Percentiles rank a stretch among this genome's conserved stretches.
These are phyloP conservation scores for Drosophila suzukii DNA, from an alignment of 1,140 invertebrate species.

Conservation along the genomic window DNA sequence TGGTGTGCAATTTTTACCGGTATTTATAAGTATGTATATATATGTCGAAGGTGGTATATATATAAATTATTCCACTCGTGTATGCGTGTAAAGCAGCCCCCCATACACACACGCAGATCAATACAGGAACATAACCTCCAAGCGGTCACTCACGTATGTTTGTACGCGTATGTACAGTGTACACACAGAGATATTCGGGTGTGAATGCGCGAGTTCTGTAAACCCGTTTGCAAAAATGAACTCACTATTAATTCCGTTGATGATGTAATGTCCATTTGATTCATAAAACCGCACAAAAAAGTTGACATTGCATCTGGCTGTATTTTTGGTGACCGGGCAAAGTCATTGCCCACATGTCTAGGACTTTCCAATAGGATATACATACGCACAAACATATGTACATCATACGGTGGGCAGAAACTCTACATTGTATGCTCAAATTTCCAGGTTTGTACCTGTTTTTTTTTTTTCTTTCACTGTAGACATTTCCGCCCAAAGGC, in stretches of 20 bases:
- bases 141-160: slow-evolving; percentile 18
- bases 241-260: slow-evolving; percentile 60
- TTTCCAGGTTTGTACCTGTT: slow-evolving; percentile 12
- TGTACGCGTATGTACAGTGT: slow-evolving; percentile 3
- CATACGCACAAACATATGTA: background rate
- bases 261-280: slow-evolving; percentile 65
- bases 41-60: background rate
- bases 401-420: background rate
- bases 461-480: background rate
- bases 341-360: slow-evolving; percentile 24
- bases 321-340: slow-evolving; percentile 31
- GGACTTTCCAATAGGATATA: slow-evolving; percentile 1
- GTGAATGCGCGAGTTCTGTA: slow-evolving; percentile 53
- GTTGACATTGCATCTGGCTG: background rate
- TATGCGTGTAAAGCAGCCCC: background rate
- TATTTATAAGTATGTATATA: slow-evolving; percentile 7
- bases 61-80: slow-evolving; percentile 1
- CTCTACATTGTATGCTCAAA: background rate
- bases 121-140: slow-evolving; percentile 46
- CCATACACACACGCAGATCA: slow-evolving; percentile 27
- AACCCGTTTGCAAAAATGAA: slow-evolving; percentile 67
- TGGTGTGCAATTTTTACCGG: slow-evolving; percentile 23
- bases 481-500: background rate
- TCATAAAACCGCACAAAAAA: background rate
- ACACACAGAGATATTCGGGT: slow-evolving; percentile 8